Evolutionary conservation across 2,113 vertebrate species (phyloP).

Genomic region (Gymnobelideus leadbeateri): DNA sequence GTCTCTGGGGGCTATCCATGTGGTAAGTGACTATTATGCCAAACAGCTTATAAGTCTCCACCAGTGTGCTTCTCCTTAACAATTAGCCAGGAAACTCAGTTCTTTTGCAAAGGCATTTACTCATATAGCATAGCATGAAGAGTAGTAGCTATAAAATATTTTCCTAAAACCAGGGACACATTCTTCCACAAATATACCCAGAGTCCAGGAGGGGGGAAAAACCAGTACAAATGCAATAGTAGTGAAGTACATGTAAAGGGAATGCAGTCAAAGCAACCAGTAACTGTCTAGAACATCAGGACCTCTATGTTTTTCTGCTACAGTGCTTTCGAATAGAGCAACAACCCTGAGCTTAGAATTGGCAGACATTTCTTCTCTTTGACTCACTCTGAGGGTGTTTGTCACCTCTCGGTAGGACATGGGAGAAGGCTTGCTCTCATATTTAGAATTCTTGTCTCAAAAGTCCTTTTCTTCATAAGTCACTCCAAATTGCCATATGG

Average conservation of each 20-base stretch:
- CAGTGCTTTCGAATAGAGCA: neutral
- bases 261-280: neutral
- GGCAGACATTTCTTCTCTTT: neutral
- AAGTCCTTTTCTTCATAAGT: neutral
- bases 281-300: neutral
- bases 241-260: neutral
- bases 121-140: neutral
- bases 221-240: neutral
- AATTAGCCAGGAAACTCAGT: neutral
- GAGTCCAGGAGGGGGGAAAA: neutral
- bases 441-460: neutral
- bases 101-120: neutral
- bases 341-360: neutral
- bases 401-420: neutral
- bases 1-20: neutral
- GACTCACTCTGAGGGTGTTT: neutral
- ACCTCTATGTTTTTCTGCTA: neutral
- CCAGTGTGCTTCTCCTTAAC: neutral
- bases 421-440: neutral
- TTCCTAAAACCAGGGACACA: neutral
- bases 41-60: neutral
- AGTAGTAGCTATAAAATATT: neutral
- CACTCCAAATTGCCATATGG: neutral
- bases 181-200: neutral
- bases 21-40: neutral